phyloP scores from a whole-genome alignment of 2,797 vertebrate species.

The Periparus ater region DNA sequence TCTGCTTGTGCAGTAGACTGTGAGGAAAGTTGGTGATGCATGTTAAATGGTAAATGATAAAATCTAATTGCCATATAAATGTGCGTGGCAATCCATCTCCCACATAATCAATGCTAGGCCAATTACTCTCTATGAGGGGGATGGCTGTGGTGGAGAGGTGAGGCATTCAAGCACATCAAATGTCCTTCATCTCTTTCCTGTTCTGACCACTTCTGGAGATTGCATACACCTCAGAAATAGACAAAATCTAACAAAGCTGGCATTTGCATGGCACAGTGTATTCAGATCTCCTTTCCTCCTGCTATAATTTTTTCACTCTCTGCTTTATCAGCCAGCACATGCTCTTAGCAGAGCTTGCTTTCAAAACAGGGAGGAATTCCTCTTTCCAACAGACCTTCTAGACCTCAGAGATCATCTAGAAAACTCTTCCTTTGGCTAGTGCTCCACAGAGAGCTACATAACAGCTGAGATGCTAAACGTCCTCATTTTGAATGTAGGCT shows the following conservation, averaged over 20 bases:
- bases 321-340: not conserved
- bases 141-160: not conserved
- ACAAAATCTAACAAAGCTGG: not conserved
- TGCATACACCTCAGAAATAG: not conserved
- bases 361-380: not conserved
- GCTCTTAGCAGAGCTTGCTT: not conserved
- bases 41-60: conserved; percentile 60
- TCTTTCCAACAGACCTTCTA: not conserved
- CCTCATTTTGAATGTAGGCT: not conserved
- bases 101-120: conserved; percentile 19
- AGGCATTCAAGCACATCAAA: conserved; percentile 25
- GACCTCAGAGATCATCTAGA: not conserved
- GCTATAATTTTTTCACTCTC: not conserved
- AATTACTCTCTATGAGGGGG: not conserved
- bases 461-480: not conserved
- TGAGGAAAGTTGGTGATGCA: conserved; percentile 52
- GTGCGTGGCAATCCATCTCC: conserved; percentile 34
- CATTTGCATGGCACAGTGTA: not conserved
- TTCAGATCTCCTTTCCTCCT: not conserved
- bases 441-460: not conserved
- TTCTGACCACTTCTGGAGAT: not conserved
- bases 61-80: conserved; percentile 54
- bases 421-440: not conserved
- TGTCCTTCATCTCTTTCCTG: not conserved
- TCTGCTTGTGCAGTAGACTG: conserved; percentile 57